Percentiles rank a stretch among this genome's conserved stretches.
These are phyloP conservation scores for Rhynchopsitta pachyrhyncha DNA, from an alignment of 2,113 vertebrate species.

Conservation along the genomic window DNA sequence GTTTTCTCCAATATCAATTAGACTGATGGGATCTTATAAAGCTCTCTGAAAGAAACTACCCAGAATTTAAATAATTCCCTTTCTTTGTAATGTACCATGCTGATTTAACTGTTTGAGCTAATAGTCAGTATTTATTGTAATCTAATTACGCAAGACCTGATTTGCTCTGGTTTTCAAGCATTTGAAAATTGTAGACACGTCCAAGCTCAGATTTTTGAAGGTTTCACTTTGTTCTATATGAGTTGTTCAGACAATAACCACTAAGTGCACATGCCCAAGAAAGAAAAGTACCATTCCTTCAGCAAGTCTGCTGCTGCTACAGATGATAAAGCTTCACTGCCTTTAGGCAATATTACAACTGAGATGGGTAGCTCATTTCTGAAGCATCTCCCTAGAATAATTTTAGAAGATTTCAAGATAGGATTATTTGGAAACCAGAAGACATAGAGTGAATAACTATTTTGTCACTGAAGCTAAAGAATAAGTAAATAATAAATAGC, in stretches of 20 bases:
- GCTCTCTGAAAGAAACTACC: neutral
- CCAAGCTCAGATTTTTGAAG: neutral
- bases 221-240: neutral
- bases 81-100: neutral
- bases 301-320: neutral
- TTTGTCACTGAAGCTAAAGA: neutral
- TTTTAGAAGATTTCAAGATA: neutral
- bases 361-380: neutral
- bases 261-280: neutral
- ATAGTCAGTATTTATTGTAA: neutral
- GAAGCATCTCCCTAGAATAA: neutral
- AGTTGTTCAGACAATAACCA: neutral
- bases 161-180: neutral
- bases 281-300: neutral
- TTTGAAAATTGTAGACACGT: neutral
- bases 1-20: neutral
- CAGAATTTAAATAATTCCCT: neutral
- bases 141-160: neutral
- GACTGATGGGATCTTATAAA: neutral
- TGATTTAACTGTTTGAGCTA: neutral
- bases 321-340: neutral
- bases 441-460: neutral
- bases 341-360: neutral
- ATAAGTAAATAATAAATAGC: neutral
- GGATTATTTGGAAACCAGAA: neutral